These are phyloP conservation scores for Pollenia griseotomentosa DNA, from an alignment of 2,888 invertebrate genomes.

Conservation along the genomic window DNA sequence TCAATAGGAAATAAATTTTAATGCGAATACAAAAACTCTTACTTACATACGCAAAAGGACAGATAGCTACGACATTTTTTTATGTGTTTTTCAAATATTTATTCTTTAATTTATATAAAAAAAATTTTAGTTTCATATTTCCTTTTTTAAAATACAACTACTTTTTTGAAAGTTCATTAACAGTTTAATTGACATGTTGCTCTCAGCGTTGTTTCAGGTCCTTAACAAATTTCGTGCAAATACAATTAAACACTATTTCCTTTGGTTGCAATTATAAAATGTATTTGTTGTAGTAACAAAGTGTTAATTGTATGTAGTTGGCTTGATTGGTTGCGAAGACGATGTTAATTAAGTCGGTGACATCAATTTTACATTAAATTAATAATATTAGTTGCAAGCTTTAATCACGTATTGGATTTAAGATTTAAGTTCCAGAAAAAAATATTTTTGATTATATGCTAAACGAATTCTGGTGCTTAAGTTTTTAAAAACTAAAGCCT, in stretches of 20 bases:
- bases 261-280: constrained; percentile 11
- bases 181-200: constrained; percentile 20
- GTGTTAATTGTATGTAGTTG: background rate
- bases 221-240: constrained; percentile 10
- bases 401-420: background rate
- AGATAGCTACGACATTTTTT: too few relatives aligned
- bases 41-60: too few relatives aligned
- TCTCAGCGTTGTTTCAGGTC: background rate
- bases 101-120: too few relatives aligned
- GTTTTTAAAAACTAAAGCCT: too few relatives aligned
- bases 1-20: constrained; percentile 39
- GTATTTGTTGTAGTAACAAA: background rate
- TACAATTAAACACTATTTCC: constrained; percentile 15
- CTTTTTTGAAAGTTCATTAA: constrained; percentile 11
- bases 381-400: background rate
- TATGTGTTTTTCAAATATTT: too few relatives aligned
- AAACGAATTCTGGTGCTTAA: too few relatives aligned
- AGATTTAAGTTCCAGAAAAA: too few relatives aligned
- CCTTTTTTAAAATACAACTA: too few relatives aligned
- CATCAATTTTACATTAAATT: background rate
- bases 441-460: too few relatives aligned
- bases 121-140: too few relatives aligned
- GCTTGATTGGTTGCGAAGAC: background rate
- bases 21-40: constrained; percentile 16
- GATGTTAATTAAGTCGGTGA: background rate